Base-by-base conservation (phyloP, 2,888 invertebrate genomes). In the Antitype chi region DNA sequence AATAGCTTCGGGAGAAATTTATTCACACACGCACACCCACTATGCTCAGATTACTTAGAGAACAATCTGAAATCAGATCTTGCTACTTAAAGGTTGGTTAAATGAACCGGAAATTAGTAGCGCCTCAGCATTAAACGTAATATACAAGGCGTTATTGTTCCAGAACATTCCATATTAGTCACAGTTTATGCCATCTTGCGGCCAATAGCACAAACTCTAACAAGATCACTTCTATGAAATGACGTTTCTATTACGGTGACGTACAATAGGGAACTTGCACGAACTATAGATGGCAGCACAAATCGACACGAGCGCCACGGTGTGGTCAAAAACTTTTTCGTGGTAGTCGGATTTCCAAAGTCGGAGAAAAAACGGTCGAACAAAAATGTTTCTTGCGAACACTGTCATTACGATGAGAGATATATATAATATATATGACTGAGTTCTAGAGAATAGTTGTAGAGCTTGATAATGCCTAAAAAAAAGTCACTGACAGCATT, bases 101-200 rank as follows among this genome's bases (percentile, higher is more conserved):
- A 13, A 53, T 15, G 0, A 9, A 64, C 71, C 81, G 77, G 77
- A 81, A 81, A 77, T 59, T 49, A 68, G 49, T 76, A 76, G 70
- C 80, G 80, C 76, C 52, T 0, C 57, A 52, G 25, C 28, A 28
- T 32, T 15, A 38, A 59, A 53, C 11, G 20, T 23, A 78, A 25
- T 8, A 25, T 8, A 20, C 7, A 57, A 53, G 17, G 9, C 17
- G 13, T 52, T 43, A n/a, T 68, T 52, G n/a, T 71, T 81, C 80
- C 13, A 82, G 81, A 81, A 81, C 23, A 55, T 77, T 81, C 81
- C 59, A 15, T 13, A 5, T 8, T 17, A 32, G n/a, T 63, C 6
- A 20, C 62, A 49, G 23, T 9, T 43, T 32, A 52, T 7, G 72
- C 72, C 79, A 82, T 70, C 79, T 82, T 55, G 20, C 63, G 78